Evolutionary conservation across 2,113 vertebrate genomes (phyloP).

Genomic region (Cryptoleucopteryx plumbea): DNA sequence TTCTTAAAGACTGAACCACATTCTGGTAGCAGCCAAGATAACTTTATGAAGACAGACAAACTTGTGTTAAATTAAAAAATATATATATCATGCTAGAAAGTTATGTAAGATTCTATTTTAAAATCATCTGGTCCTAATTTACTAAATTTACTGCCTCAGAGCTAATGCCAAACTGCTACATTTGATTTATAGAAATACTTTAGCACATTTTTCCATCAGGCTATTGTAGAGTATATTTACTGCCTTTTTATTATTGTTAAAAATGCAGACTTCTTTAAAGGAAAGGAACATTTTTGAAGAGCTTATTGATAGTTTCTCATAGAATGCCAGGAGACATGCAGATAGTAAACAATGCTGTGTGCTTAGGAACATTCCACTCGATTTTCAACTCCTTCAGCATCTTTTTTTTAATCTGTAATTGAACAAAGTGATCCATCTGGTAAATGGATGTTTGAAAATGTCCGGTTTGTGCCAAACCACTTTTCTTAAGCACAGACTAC

Average conservation of each 20-base stretch:
- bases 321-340: slow-evolving; percentile 56
- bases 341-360: slow-evolving; percentile 69
- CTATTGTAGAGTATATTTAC: slow-evolving; percentile 73
- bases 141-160: slow-evolving; percentile 76
- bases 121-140: slow-evolving; percentile 81
- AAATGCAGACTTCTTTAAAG: slow-evolving; percentile 62
- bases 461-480: slow-evolving; percentile 66
- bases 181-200: slow-evolving; percentile 83
- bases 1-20: not conserved
- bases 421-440: slow-evolving; percentile 70
- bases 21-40: slow-evolving; percentile 60
- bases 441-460: slow-evolving; percentile 72
- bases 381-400: slow-evolving; percentile 42
- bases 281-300: slow-evolving; percentile 51
- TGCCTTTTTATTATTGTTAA: slow-evolving; percentile 66
- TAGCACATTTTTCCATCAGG: slow-evolving; percentile 76
- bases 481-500: slow-evolving; percentile 61
- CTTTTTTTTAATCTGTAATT: slow-evolving; percentile 32
- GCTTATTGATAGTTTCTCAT: slow-evolving; percentile 66
- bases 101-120: slow-evolving; percentile 83
- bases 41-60: slow-evolving; percentile 67
- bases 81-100: slow-evolving; percentile 45
- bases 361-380: slow-evolving; percentile 67
- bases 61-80: slow-evolving; percentile 38
- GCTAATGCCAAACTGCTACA: slow-evolving; percentile 70